Conservation (phyloP, 2,113 vertebrate species). For the Mus musculus region DNA sequence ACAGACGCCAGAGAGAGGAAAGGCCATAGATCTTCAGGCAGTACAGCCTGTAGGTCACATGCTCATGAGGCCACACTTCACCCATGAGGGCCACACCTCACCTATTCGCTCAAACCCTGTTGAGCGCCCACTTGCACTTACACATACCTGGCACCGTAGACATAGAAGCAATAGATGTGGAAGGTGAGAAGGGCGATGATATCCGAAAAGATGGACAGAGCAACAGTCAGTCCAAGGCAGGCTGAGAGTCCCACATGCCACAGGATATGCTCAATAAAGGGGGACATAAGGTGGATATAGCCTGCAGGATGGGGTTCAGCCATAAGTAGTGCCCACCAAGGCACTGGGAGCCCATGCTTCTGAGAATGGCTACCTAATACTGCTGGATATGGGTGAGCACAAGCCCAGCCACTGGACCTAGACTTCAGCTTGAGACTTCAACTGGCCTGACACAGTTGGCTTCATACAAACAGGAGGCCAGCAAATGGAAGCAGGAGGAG, state of each 20-base stretch:
- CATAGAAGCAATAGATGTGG: conserved; percentile 99
- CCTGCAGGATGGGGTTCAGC: conserved; percentile 83
- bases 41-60: conserved; percentile 90
- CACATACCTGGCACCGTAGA: conserved; percentile 96
- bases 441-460: not conserved
- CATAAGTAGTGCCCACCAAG: not conserved
- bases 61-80: accelerated
- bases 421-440: not conserved
- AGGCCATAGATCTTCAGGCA: conserved; percentile 96
- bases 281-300: conserved; percentile 97
- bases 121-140: accelerated
- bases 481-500: not conserved
- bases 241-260: conserved; percentile 97
- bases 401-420: not conserved
- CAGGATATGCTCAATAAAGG: conserved; percentile 96
- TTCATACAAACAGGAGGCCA: not conserved
- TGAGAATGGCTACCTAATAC: not conserved
- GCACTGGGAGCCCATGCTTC: not conserved
- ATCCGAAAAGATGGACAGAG: conserved; percentile 95
- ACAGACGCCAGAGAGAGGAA: conserved; percentile 98
- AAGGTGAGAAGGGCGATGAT: conserved; percentile 96
- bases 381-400: not conserved
- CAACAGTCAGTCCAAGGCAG: conserved; percentile 94
- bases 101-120: not conserved
- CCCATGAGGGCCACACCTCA: not conserved